Conservation (phyloP, 2,888 invertebrate genomes). For the Lacanobia wlatinum region DNA sequence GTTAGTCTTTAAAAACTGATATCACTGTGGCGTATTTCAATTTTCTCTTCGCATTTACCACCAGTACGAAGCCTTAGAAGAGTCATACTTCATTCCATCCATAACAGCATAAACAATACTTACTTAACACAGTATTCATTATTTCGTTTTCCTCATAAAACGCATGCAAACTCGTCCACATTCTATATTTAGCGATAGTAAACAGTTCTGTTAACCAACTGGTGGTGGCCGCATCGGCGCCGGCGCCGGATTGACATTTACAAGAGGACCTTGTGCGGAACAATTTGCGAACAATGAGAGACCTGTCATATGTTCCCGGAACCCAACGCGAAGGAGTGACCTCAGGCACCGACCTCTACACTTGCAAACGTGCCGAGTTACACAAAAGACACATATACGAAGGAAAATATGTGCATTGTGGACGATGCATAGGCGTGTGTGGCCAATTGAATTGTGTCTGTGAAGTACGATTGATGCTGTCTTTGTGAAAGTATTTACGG, state of each 20-base stretch:
- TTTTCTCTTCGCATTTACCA: not conserved
- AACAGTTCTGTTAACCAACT: slow-evolving; percentile 61
- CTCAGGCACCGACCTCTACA: slow-evolving; percentile 80
- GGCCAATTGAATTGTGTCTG: slow-evolving; percentile 41
- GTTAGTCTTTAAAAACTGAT: not conserved
- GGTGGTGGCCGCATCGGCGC: slow-evolving; percentile 76
- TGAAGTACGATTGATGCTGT: slow-evolving; percentile 24
- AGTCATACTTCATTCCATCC: not conserved
- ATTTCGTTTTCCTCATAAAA: slow-evolving; percentile 39
- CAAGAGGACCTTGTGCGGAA: slow-evolving; percentile 82
- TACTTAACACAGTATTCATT: not conserved
- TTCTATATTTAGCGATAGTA: slow-evolving; percentile 64
- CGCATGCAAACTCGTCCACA: slow-evolving; percentile 33
- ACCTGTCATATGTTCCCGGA: slow-evolving; percentile 87
- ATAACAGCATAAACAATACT: not conserved
- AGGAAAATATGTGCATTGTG: slow-evolving; percentile 54
- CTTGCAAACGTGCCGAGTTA: slow-evolving; percentile 63
- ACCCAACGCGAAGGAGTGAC: slow-evolving; percentile 79
- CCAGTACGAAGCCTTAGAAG: not conserved
- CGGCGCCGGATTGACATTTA: slow-evolving; percentile 87
- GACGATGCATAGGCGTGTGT: slow-evolving; percentile 41
- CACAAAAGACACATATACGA: slow-evolving; percentile 64
- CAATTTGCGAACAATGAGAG: slow-evolving; percentile 86
- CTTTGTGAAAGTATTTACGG: slow-evolving; percentile 24
- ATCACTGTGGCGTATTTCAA: not conserved